Base-by-base conservation (phyloP, 2,113 vertebrate genomes). In the Callipepla californica region DNA sequence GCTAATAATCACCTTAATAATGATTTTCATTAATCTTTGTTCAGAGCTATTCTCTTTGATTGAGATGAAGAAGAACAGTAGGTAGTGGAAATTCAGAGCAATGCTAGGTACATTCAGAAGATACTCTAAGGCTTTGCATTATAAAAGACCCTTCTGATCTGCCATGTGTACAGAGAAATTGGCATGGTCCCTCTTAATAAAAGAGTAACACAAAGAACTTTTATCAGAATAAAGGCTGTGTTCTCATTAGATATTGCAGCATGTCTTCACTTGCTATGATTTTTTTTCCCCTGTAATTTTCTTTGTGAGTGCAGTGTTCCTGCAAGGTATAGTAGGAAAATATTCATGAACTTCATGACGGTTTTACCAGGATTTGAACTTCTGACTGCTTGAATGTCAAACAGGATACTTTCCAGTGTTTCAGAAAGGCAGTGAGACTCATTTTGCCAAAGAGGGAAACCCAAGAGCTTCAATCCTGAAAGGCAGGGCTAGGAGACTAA, bases 11-110 rank as follows among this genome's bases (percentile, higher is more conserved):
- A 85, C 61, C 61, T 85, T 89, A 92, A 92, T 93, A 93, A 94
- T 70, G 68, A 87, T 85, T 95, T 96, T 92, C 85, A 87, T 94
- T 93, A 94, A 70, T 91, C 89, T 89, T 93, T 92, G 61, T 89
- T 93, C 87, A 89, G 89, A 92, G 63, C 47, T 85, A 62, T 93
- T 89, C 55, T 70, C 57, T 93, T 95, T 95, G 91, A 93, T 77
- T 89, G 79, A 83, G 95, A 94, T 92, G 89, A 96, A 92, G 91
- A 91, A 72, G 72, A 94, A 77, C 87, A 91, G 89, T 87, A 92
- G 91, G 87, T 78, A 85, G 47, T 61, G 57, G 57, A 91, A 85
- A 93, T 95, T 92, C 89, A 90, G 94, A 93, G 85, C 20, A 89
- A 74, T 63, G 18, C 55, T 81, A 89, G 87, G 65, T 91, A 93